Percentiles rank a stretch among this genome's conserved stretches.
phyloP scores from a whole-genome alignment of 2,797 vertebrate genomes.

The Siniperca undulata region DNA sequence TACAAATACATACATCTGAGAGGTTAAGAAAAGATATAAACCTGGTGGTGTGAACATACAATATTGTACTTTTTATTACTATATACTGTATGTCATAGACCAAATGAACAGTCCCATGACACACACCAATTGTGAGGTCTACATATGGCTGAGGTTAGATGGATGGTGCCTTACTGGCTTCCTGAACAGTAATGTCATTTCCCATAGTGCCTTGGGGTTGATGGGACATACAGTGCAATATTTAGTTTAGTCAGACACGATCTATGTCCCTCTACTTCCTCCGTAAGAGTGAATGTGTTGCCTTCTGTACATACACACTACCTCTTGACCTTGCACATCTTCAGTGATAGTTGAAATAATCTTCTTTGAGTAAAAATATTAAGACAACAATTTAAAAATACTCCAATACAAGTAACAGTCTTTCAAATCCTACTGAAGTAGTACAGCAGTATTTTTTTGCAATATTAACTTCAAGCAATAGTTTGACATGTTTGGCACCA shows the following conservation, averaged over 20 bases:
- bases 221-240: conserved; percentile 41
- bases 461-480: not conserved
- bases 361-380: not conserved
- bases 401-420: too few relatives aligned
- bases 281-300: not conserved
- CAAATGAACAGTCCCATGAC: conserved; percentile 6
- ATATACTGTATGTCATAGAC: not conserved
- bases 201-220: conserved; percentile 46
- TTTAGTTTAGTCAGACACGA: conserved; percentile 24
- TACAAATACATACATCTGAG: conserved; percentile 39
- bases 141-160: conserved; percentile 8
- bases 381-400: not conserved
- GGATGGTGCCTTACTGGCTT: conserved; percentile 26
- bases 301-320: not conserved
- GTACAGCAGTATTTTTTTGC: not conserved
- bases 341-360: not conserved
- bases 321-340: not conserved
- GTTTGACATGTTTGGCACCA: not conserved
- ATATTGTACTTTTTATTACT: not conserved
- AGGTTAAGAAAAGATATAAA: conserved; percentile 42
- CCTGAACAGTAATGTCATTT: conserved; percentile 52
- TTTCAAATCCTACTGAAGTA: too few relatives aligned
- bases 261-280: conserved; percentile 22
- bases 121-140: not conserved
- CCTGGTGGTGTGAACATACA: conserved; percentile 26